phyloP scores from a whole-genome alignment of 2,888 invertebrate genomes.

The Caenorhabditis sulstoni region DNA sequence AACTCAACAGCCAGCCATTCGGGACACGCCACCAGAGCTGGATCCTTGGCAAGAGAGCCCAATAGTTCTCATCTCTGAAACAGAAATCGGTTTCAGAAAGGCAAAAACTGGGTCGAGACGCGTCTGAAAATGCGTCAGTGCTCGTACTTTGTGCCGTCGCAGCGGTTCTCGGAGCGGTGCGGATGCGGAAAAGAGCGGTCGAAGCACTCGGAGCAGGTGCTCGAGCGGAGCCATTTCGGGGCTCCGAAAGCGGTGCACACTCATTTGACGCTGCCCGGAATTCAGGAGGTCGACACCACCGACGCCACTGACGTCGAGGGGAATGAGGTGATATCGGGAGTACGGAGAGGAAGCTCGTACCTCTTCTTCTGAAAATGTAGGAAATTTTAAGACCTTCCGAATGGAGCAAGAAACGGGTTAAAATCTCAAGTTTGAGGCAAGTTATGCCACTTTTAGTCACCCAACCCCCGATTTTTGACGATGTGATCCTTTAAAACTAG shows the following conservation, averaged over 20 bases:
- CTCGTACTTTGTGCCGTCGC: conserved; percentile 86
- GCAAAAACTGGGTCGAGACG: conserved; percentile 89
- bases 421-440: too few relatives aligned
- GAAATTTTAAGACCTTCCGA: too few relatives aligned
- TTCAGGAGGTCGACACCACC: conserved; percentile 48
- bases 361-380: too few relatives aligned
- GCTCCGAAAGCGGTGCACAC: conserved; percentile 5
- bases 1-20: conserved; percentile 60
- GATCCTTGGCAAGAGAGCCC: conserved; percentile 25
- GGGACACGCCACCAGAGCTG: conserved; percentile 52
- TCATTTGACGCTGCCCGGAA: conserved; percentile 54
- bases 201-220: conserved; percentile 60
- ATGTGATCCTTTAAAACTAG: too few relatives aligned
- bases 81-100: conserved; percentile 43
- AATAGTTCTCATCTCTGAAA: neutral
- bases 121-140: conserved; percentile 95
- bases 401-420: too few relatives aligned
- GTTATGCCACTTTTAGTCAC: too few relatives aligned
- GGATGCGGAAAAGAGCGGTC: conserved; percentile 65
- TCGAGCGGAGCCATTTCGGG: conserved; percentile 27
- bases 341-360: too few relatives aligned
- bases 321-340: conserved; percentile 46
- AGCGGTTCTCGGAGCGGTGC: conserved; percentile 69
- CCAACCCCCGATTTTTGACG: too few relatives aligned
- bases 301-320: conserved; percentile 41